Evolutionary conservation across 2,113 vertebrate species (phyloP).

Genomic region (Silurus meridionalis): DNA sequence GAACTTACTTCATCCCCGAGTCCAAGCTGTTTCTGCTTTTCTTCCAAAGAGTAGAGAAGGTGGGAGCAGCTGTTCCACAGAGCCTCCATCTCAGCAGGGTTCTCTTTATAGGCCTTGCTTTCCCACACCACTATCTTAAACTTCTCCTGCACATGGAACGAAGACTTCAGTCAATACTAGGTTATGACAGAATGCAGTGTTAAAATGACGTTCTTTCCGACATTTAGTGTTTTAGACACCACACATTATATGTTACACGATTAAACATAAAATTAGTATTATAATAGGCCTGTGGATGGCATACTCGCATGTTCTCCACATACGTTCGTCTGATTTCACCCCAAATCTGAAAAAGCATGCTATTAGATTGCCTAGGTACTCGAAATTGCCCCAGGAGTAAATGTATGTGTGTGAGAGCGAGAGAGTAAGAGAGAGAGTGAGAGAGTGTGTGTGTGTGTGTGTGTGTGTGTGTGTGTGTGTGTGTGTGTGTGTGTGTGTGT

Average conservation of each 20-base stretch:
- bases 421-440: no score
- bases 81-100: conserved; percentile 70
- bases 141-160: conserved; percentile 76
- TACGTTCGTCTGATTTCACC: not conserved
- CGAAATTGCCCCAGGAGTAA: not conserved
- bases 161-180: not conserved
- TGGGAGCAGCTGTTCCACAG: conserved; percentile 80
- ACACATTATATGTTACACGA: not conserved
- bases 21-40: conserved; percentile 82
- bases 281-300: not conserved
- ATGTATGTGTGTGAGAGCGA: not conserved
- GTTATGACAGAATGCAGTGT: no score
- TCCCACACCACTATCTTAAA: conserved; percentile 80
- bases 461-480: not conserved
- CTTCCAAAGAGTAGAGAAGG: conserved; percentile 82
- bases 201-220: not conserved
- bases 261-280: not conserved
- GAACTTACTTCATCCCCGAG: conserved; percentile 78
- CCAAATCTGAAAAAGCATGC: not conserved
- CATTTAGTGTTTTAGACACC: not conserved
- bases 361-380: not conserved
- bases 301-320: not conserved
- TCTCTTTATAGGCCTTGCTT: conserved; percentile 78
- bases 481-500: no score
- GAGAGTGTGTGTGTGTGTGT: not conserved